Conservation (phyloP, 2,797 vertebrate species). For the Pipistrellus kuhlii region DNA sequence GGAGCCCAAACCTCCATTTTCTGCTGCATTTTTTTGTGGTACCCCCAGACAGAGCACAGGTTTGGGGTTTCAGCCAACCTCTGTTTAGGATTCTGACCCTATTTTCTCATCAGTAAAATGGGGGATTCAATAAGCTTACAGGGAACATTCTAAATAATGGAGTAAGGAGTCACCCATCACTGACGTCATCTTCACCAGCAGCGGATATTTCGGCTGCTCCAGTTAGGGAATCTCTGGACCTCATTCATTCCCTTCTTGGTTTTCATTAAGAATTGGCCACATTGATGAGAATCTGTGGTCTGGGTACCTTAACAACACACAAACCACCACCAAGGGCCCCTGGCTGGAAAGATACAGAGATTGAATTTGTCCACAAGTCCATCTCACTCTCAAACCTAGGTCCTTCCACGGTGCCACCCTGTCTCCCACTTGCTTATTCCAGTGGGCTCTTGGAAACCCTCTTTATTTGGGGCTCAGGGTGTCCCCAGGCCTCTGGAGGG, state of each 20-base stretch:
- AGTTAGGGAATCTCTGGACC: accelerated
- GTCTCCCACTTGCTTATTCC: neutral
- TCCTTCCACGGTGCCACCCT: accelerated
- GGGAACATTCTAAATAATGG: neutral
- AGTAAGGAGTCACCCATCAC: accelerated
- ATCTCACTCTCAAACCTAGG: accelerated
- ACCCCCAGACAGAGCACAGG: neutral
- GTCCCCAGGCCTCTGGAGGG: neutral
- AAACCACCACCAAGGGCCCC: accelerated
- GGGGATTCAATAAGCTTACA: accelerated
- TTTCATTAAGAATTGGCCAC: neutral
- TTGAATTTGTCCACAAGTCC: neutral
- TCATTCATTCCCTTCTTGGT: neutral
- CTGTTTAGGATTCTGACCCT: neutral
- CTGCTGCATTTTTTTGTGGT: too few relatives aligned
- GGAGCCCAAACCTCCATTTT: neutral
- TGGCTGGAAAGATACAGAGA: neutral
- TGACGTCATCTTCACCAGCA: too few relatives aligned
- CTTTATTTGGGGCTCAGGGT: neutral
- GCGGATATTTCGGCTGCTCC: neutral
- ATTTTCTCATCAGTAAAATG: neutral
- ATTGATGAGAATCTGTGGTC: accelerated
- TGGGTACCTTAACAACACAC: too few relatives aligned
- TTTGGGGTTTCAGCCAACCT: neutral
- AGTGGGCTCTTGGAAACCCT: neutral